A percentile compares a stretch with the other conserved stretches of the same genome.
Evolutionary conservation across 92 coral and sea anemone species (phyloP).

Genomic region (Actinernus sp.): DNA sequence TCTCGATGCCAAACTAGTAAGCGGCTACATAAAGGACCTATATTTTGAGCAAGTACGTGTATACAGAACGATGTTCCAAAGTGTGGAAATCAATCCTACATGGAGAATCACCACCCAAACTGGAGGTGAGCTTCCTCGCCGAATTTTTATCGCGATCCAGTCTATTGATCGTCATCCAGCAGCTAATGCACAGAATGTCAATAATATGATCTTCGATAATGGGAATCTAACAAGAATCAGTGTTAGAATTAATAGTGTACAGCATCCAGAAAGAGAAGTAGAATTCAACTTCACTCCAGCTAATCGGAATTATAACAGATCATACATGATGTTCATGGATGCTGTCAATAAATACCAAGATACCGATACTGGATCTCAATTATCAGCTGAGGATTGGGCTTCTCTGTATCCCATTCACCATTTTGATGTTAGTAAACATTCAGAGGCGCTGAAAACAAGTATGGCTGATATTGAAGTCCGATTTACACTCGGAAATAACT

Average conservation of each 20-base stretch:
- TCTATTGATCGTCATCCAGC: neutral
- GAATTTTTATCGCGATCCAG: slow-evolving; percentile 9
- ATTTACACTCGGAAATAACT: neutral
- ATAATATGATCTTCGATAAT: slow-evolving; percentile 5
- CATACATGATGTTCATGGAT: slow-evolving; percentile 5
- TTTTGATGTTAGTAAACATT: neutral
- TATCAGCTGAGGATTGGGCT: neutral
- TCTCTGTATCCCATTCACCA: slow-evolving; percentile 1
- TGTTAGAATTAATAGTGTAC: neutral
- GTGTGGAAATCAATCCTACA: slow-evolving; percentile 2
- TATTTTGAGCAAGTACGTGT: slow-evolving; percentile 17
- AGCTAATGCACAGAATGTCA: slow-evolving; percentile 4
- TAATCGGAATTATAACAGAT: slow-evolving; percentile 3
- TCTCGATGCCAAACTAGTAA: slow-evolving; percentile 1
- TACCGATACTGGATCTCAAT: slow-evolving; percentile 1
- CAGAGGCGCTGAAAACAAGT: neutral
- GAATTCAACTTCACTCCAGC: neutral
- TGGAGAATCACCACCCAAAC: slow-evolving; percentile 10
- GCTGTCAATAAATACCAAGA: slow-evolving; percentile 10
- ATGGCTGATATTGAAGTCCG: neutral
- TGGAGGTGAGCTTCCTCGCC: too few relatives aligned
- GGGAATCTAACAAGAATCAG: slow-evolving; percentile 4
- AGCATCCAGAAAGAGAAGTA: neutral
- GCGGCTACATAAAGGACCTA: slow-evolving; percentile 11
- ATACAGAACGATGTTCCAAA: slow-evolving; percentile 20